phyloP scores from a whole-genome alignment of 2,888 invertebrate species.

The Cantharis rustica region DNA sequence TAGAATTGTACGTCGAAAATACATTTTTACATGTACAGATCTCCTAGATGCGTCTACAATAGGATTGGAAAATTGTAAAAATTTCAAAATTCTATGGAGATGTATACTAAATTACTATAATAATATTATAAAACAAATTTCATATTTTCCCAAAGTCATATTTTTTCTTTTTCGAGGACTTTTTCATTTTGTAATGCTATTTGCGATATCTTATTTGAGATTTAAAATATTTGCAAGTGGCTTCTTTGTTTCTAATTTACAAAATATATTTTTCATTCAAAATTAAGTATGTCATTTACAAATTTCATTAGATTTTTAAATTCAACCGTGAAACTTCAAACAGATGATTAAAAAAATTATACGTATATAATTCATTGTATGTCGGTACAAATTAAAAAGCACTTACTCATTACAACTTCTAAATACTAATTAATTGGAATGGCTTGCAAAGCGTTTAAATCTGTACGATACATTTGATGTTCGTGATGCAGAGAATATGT shows the following conservation, averaged over 20 bases:
- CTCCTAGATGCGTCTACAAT: neutral
- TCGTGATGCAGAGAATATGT: slow-evolving; percentile 15
- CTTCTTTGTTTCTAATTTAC: neutral
- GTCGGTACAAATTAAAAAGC: neutral
- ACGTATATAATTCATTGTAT: neutral
- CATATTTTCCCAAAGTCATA: neutral
- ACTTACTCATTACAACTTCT: neutral
- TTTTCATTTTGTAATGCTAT: neutral
- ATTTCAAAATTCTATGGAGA: neutral
- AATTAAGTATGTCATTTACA: neutral
- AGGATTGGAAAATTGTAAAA: neutral
- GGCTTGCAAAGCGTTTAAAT: slow-evolving; percentile 13
- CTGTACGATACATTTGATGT: slow-evolving; percentile 20
- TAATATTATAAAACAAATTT: neutral
- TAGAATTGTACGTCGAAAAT: neutral
- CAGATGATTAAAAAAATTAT: neutral
- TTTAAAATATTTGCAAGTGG: neutral
- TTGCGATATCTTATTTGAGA: neutral
- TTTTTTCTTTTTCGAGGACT: neutral
- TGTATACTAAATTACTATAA: neutral
- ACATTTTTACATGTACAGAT: neutral
- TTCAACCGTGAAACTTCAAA: neutral
- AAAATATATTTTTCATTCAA: neutral
- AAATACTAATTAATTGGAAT: neutral
- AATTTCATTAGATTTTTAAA: neutral